Conservation (phyloP, 2,888 invertebrate genomes). For the Rhogogaster chlorosoma region DNA sequence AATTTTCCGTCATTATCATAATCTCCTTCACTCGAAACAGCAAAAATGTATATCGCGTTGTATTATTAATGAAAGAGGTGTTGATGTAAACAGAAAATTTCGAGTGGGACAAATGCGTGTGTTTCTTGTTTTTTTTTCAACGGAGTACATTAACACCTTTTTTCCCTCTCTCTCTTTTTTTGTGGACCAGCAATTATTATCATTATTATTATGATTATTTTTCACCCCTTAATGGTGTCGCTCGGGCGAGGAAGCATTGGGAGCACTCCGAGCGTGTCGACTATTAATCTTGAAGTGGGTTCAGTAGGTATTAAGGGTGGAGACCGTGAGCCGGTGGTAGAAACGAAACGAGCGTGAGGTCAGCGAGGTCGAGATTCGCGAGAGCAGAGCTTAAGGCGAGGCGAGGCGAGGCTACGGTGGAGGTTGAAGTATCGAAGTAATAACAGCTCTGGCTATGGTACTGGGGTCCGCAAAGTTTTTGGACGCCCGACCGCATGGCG, state of each 20-base stretch:
- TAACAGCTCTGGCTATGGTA: conserved; percentile 36
- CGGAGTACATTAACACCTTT: neutral
- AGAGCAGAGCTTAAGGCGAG: conserved; percentile 33
- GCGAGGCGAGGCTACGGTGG: conserved; percentile 3
- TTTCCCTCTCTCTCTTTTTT: neutral
- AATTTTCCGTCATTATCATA: neutral
- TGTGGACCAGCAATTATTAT: neutral
- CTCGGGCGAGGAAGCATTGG: neutral
- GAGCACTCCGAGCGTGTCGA: conserved; percentile 21
- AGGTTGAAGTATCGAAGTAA: conserved; percentile 49
- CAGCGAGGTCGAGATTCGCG: conserved; percentile 41
- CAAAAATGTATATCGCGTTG: neutral
- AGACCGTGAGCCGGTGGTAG: neutral
- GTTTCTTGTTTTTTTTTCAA: neutral
- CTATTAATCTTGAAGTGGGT: conserved; percentile 39
- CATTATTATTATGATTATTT: neutral
- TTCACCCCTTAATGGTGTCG: neutral
- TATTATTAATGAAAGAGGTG: neutral
- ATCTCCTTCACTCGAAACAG: neutral
- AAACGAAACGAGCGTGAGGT: conserved; percentile 42
- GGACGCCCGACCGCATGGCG: conserved; percentile 49
- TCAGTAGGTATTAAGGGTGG: conserved; percentile 30
- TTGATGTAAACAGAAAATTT: neutral
- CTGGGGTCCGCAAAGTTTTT: conserved; percentile 45
- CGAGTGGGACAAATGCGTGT: neutral